Base-by-base conservation (phyloP, 2,113 vertebrate genomes). In the Malaclemys terrapin region DNA sequence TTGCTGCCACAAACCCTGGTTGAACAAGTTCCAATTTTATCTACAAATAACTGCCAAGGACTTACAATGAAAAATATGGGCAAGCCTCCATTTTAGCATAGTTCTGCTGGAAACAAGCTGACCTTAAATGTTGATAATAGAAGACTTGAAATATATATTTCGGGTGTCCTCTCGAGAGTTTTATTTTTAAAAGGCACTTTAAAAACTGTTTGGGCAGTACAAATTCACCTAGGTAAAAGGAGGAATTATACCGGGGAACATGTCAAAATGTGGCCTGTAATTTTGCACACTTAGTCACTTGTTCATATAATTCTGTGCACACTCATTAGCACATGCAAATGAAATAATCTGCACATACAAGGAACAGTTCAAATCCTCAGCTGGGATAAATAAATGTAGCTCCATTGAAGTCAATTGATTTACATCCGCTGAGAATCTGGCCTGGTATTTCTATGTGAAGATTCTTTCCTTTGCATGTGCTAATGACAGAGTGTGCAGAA, bases 101-200 rank as follows among this genome's bases (percentile, higher is more conserved):
- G 69, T n/a, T 95, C 78, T 54, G 35, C 0, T 89, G 69, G 88
- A 93, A 96, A 97, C 2, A 42, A 90, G 92, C 25, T 84, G 88
- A 80, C 88, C 91, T 85, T 14, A 87, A 84, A 95, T 89, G 75
- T 0, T 95, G 94, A 72, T 52, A 89, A 49, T 42, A 88, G 84
- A 75, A 83, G 27, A 53, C n/a, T 31, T 83, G 38, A 89, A 82
- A 93, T 88, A 83, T 59, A 2, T 0, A 27, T 50, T 38, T 82
- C 4, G 10, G 0, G 50, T 31, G 53, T n/a, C 85, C 87, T 89
- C 59, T 47, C 22, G 38, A 94, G 85, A 93, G 7, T 10, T 25
- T 17, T 2, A 2, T 20, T 94, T 97, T 91, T 87, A 84, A 94
- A 96, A 94, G 87, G 83, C 88, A 95, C 76, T 65, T 97, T 93